A percentile compares a stretch with the other conserved stretches of the same genome.
Conservation (phyloP, 2,113 vertebrate genomes). For the Oryzias celebensis region DNA sequence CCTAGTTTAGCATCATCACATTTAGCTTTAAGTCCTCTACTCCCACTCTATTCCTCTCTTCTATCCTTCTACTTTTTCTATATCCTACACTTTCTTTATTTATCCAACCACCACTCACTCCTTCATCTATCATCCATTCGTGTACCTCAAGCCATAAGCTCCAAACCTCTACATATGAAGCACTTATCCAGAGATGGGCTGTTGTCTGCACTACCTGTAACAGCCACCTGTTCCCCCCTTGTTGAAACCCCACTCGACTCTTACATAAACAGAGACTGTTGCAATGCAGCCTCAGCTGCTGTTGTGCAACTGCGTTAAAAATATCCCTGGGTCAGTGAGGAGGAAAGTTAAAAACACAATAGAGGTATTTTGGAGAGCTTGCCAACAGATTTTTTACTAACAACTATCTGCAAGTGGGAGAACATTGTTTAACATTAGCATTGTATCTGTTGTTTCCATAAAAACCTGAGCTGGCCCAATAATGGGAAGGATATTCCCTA, state of each 20-base stretch:
- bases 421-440: neutral
- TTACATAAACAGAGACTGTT: slow-evolving; percentile 71
- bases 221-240: slow-evolving; percentile 43
- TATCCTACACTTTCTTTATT: slow-evolving; percentile 6
- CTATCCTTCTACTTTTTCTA: slow-evolving; percentile 11
- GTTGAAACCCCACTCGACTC: slow-evolving; percentile 39
- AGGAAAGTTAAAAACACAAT: slow-evolving; percentile 58
- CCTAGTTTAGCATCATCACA: slow-evolving; percentile 39
- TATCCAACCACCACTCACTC: slow-evolving; percentile 37
- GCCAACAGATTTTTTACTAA: slow-evolving; percentile 22
- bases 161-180: neutral
- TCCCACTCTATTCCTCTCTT: slow-evolving; percentile 42
- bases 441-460: neutral
- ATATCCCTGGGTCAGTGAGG: slow-evolving; percentile 59
- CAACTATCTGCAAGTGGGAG: slow-evolving; percentile 23
- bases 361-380: slow-evolving; percentile 41
- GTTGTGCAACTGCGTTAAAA: slow-evolving; percentile 72
- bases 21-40: slow-evolving; percentile 46
- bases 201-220: slow-evolving; percentile 14
- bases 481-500: neutral
- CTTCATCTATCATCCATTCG: slow-evolving; percentile 14
- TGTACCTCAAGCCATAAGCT: slow-evolving; percentile 7
- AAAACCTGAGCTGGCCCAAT: neutral
- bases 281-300: slow-evolving; percentile 56
- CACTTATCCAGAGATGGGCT: slow-evolving; percentile 16